Conservation (phyloP, 2,797 vertebrate genomes). For the Cuculus canorus region DNA sequence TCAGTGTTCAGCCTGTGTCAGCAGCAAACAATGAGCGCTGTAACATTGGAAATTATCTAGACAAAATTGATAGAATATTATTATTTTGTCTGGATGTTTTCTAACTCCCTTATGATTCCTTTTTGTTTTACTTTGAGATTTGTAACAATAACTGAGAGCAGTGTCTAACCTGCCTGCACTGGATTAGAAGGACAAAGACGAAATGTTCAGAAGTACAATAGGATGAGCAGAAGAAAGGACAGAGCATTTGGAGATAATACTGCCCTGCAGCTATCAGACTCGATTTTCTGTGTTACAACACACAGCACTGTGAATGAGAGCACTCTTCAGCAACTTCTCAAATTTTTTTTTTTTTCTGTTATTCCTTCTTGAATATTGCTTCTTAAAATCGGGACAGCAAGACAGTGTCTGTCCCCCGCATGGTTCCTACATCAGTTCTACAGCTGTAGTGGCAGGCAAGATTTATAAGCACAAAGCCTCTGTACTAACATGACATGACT, state of each 20-base stretch:
- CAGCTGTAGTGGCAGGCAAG: background rate
- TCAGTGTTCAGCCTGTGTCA: background rate
- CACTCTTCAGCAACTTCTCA: background rate
- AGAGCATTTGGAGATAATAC: background rate
- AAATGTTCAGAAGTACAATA: background rate
- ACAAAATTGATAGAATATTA: background rate
- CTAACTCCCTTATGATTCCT: background rate
- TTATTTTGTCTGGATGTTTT: background rate
- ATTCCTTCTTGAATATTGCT: background rate
- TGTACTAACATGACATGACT: background rate
- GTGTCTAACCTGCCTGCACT: background rate
- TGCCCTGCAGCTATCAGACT: background rate
- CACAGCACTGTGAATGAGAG: background rate
- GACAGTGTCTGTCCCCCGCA: background rate
- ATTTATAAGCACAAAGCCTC: constrained; percentile 2
- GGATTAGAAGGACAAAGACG: background rate
- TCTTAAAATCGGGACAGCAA: background rate
- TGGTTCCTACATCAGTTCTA: background rate
- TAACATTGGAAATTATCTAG: background rate
- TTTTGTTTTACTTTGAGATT: background rate
- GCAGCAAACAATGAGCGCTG: background rate
- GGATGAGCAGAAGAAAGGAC: background rate
- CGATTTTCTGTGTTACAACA: background rate
- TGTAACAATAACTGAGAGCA: background rate
- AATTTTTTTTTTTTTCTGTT: background rate